Conservation (phyloP, 2,113 vertebrate species). For the Pituophis catenifer region DNA sequence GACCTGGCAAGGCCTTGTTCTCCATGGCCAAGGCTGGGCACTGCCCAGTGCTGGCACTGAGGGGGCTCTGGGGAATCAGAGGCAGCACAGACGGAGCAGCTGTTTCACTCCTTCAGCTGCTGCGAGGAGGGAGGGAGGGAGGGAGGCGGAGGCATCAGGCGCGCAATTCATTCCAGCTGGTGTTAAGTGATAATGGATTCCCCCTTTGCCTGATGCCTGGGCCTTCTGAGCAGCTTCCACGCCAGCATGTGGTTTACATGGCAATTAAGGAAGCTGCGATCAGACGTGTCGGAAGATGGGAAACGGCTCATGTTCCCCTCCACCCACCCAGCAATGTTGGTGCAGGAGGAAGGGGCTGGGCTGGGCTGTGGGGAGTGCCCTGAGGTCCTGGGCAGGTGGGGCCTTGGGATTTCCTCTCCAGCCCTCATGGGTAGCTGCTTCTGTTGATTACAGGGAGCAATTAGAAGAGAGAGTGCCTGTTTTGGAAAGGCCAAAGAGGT, state of each 20-base stretch:
- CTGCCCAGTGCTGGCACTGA: not conserved
- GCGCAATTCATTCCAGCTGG: not conserved
- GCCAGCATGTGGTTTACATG: not conserved
- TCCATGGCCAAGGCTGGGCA: not conserved
- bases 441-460: slow-evolving; percentile 47
- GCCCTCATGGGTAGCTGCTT: slow-evolving; percentile 16
- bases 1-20: not conserved
- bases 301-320: not conserved
- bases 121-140: not conserved
- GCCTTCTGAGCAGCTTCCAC: slow-evolving; percentile 23
- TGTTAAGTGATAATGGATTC: slow-evolving; percentile 2
- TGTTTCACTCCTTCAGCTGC: not conserved
- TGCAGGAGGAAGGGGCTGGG: not conserved
- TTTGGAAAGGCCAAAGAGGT: slow-evolving; percentile 75
- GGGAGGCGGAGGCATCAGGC: not conserved
- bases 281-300: slow-evolving; percentile 16
- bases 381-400: not conserved
- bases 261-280: not conserved
- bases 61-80: not conserved
- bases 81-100: not conserved
- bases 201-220: slow-evolving; percentile 16
- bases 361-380: not conserved
- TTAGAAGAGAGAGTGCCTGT: slow-evolving; percentile 66
- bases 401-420: not conserved
- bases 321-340: not conserved